These are phyloP conservation scores for Creontiades dilutus DNA, from an alignment of 2,888 invertebrate genomes.

Conservation along the genomic window DNA sequence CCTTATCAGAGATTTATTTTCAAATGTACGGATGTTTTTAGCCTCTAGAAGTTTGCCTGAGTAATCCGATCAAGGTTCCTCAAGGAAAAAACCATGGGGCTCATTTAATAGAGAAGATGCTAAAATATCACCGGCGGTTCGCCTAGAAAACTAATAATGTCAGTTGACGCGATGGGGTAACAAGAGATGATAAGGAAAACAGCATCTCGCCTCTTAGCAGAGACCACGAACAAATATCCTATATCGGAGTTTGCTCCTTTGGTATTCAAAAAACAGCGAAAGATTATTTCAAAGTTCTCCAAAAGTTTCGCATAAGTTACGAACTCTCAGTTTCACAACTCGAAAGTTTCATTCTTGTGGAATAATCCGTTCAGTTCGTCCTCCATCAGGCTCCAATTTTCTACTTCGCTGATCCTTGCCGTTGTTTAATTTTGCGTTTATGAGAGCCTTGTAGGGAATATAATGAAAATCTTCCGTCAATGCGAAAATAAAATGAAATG, in stretches of 20 bases:
- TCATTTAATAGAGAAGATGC: no score
- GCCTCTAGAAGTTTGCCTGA: no score
- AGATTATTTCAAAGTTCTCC: background rate
- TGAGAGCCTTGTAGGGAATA: background rate
- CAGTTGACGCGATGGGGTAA: background rate
- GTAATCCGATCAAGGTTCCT: no score
- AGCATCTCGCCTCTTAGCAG: background rate
- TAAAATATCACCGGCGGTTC: background rate
- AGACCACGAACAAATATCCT: background rate
- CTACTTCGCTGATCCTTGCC: background rate
- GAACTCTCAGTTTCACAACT: background rate
- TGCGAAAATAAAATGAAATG: no score
- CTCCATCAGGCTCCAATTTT: constrained; percentile 8
- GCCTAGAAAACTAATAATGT: constrained; percentile 17
- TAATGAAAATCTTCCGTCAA: background rate
- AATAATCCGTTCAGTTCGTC: constrained; percentile 14
- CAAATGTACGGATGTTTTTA: no score
- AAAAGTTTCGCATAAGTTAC: constrained; percentile 11
- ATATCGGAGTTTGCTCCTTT: background rate
- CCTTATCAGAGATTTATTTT: no score
- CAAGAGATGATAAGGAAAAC: constrained; percentile 10
- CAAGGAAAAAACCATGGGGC: no score
- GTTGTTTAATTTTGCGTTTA: background rate
- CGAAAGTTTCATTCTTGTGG: constrained; percentile 11
- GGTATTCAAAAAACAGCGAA: background rate